Evolutionary conservation across 2,888 invertebrate species (phyloP).

Genomic region (Orchesella flavescens): DNA sequence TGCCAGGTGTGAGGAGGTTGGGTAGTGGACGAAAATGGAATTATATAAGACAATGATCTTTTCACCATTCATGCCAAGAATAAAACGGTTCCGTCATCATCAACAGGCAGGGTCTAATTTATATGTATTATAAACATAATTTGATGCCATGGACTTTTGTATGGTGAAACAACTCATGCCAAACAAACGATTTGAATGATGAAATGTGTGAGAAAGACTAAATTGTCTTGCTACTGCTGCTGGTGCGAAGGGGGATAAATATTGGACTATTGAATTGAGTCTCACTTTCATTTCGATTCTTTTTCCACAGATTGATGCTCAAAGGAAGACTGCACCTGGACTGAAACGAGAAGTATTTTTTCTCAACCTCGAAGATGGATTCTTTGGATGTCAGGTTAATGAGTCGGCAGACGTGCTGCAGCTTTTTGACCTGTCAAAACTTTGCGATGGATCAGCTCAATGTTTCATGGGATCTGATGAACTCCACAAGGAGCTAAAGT

Average conservation of each 20-base stretch:
- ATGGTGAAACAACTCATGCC: too few relatives aligned
- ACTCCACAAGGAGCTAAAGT: constrained; percentile 90
- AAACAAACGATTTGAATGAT: too few relatives aligned
- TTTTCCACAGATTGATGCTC: constrained; percentile 68
- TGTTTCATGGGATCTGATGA: constrained; percentile 95
- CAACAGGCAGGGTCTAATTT: too few relatives aligned
- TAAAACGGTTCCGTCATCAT: too few relatives aligned
- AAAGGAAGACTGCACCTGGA: constrained; percentile 71
- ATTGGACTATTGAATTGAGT: too few relatives aligned
- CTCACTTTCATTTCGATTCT: neutral
- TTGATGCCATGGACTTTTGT: too few relatives aligned
- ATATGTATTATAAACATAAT: too few relatives aligned
- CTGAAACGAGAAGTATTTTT: constrained; percentile 94
- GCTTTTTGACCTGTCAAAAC: constrained; percentile 93
- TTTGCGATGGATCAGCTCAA: constrained; percentile 92
- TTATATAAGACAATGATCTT: constrained; percentile 2
- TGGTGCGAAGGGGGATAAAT: too few relatives aligned
- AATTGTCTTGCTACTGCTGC: too few relatives aligned
- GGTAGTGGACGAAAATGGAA: neutral
- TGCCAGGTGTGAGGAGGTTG: constrained; percentile 16
- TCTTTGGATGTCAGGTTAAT: constrained; percentile 97
- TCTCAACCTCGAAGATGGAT: constrained; percentile 96
- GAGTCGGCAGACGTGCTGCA: constrained; percentile 95
- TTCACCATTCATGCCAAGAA: neutral
- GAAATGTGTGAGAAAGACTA: too few relatives aligned